Evolutionary conservation across 2,113 vertebrate genomes (phyloP).

Genomic region (Pituophis catenifer): DNA sequence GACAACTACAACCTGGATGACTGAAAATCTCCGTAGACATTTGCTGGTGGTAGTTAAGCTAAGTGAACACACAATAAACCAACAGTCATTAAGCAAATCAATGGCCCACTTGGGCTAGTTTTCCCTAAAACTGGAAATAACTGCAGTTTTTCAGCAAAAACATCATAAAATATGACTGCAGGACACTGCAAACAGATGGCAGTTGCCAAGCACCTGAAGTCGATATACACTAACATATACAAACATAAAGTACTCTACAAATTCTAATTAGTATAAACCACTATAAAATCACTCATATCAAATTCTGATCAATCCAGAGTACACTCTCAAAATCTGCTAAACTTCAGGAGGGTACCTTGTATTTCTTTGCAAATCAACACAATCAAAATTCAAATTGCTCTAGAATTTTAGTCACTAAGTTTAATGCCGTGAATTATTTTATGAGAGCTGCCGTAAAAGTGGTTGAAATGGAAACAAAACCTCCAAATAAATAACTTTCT

Average conservation of each 20-base stretch:
- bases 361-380: not conserved
- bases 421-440: not conserved
- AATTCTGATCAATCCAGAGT: not conserved
- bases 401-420: not conserved
- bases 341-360: not conserved
- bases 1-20: too few species aligned
- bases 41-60: not conserved
- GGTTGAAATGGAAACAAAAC: not conserved
- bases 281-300: not conserved
- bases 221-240: not conserved
- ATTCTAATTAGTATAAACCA: not conserved
- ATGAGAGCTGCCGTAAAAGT: not conserved
- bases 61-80: not conserved
- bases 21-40: too few species aligned
- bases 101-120: not conserved
- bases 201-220: not conserved
- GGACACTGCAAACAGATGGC: not conserved
- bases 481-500: conserved; percentile 19
- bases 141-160: not conserved
- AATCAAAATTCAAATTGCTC: not conserved
- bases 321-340: not conserved
- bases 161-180: not conserved
- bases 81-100: not conserved
- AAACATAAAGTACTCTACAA: not conserved
- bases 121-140: not conserved